phyloP scores from a whole-genome alignment of 2,888 invertebrate genomes.

The Scaptomyza polygonia region DNA sequence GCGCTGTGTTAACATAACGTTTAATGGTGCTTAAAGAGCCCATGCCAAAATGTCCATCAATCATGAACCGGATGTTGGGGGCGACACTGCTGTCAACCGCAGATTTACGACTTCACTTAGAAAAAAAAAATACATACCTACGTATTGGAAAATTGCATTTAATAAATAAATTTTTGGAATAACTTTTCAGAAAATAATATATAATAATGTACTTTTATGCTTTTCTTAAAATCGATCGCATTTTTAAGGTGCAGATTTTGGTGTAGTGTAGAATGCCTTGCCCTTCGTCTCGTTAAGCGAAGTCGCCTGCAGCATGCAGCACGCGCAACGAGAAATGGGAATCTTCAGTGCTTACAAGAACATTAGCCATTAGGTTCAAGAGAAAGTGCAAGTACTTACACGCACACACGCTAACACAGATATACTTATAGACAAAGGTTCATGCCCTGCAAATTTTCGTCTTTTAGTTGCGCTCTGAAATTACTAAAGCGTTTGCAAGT shows the following conservation, averaged over 20 bases:
- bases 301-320: constrained; percentile 18
- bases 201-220: too few species aligned
- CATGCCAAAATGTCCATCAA: constrained; percentile 52
- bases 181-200: too few species aligned
- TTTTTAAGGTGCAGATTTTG: too few species aligned
- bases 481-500: constrained; percentile 36
- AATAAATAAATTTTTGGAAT: too few species aligned
- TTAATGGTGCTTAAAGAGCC: constrained; percentile 27
- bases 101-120: constrained; percentile 20
- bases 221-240: too few species aligned
- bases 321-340: constrained; percentile 3
- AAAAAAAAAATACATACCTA: too few species aligned
- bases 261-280: constrained; percentile 11
- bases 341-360: constrained; percentile 23
- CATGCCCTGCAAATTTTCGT: constrained; percentile 39
- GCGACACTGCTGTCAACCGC: constrained; percentile 24
- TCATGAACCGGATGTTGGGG: constrained; percentile 47
- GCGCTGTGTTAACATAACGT: constrained; percentile 25
- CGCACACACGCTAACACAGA: neutral
- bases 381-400: constrained; percentile 18
- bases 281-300: constrained; percentile 19
- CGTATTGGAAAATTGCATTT: too few species aligned
- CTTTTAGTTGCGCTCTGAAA: constrained; percentile 27
- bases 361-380: constrained; percentile 47
- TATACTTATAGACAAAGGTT: constrained; percentile 25